Base-by-base conservation (phyloP, 2,888 invertebrate genomes). In the Hyles lineata region DNA sequence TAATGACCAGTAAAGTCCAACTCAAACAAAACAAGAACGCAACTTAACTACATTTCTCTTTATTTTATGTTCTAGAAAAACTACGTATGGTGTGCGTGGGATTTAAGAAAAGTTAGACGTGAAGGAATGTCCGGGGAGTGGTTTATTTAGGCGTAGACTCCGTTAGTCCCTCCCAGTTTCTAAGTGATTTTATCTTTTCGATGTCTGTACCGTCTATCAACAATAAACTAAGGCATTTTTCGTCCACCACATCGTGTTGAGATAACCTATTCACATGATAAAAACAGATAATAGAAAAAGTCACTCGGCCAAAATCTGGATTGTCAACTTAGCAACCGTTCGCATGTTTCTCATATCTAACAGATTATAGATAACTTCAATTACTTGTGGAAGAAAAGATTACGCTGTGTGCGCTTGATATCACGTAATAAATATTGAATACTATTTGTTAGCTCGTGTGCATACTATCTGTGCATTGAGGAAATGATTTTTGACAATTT, bases 211-310 rank as follows among this genome's bases (percentile, higher is more conserved):
- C 63, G 70, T 69, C 69, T 69, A 61, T 60, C 35, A n/a, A n/a
- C 29, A 55, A 23, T 19, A 63, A 58, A 43, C 43, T 43, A 15
- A 43, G 8, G 17, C 23, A 17, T 43, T 74, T 69, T 73, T 73
- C 52, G n/a, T 74, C 72, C 73, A 71, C 35, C 67, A 35, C 62
- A 71, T 63, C 72, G 61, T 72, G 73, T 60, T 59, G 52, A 61
- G 77, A 78, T 79, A 79, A 77, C 77, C 77, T 74, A 77, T 76
- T 73, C 71, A 62, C 74, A 74, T 69, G 77, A 77, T 77, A 77
- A 78, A 71, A 62, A 50, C n/a, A 61, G 74, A 79, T 77, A 77
- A 77, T 72, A 62, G 61, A 19, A 72, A 72, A 72, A 67, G 21
- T 60, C 60, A 72, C 63, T 61, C 58, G 71, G 32, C 59, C 50